phyloP scores from a whole-genome alignment of 2,797 vertebrate genomes.

The Sebastiscus albofasciatus region DNA sequence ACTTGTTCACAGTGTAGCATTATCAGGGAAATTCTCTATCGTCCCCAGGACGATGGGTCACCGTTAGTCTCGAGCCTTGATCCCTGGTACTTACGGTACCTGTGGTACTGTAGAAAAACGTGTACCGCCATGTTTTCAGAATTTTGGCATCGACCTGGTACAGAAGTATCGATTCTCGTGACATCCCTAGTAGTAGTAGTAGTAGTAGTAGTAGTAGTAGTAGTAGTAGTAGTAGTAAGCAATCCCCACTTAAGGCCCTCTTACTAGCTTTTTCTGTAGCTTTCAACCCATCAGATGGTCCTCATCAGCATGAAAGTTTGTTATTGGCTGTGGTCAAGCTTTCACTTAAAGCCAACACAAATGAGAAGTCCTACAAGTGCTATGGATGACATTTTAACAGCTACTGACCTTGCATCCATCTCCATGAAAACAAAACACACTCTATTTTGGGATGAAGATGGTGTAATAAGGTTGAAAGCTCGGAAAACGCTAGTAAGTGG shows the following conservation, averaged over 20 bases:
- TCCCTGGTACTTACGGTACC: no score
- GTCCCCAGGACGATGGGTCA: rapidly evolving
- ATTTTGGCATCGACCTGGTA: no score
- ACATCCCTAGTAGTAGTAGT: background rate
- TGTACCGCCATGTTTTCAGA: no score
- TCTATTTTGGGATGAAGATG: background rate
- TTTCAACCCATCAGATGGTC: background rate
- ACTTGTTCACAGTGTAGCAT: no score
- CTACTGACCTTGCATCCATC: background rate
- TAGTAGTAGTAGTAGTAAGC: background rate
- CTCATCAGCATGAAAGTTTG: background rate
- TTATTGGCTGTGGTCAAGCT: background rate
- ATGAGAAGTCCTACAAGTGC: background rate
- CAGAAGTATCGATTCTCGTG: no score
- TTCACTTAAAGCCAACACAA: background rate
- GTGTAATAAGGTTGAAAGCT: background rate
- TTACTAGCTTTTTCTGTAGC: background rate
- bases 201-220: background rate
- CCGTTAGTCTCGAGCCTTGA: no score
- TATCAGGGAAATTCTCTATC: no score
- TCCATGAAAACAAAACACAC: background rate
- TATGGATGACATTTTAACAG: no score
- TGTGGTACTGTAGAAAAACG: no score
- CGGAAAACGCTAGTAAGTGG: rapidly evolving
- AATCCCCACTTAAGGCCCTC: background rate